Conservation (phyloP, 53 echinoderm and acorn worm genomes). For the Henricia sp. region DNA sequence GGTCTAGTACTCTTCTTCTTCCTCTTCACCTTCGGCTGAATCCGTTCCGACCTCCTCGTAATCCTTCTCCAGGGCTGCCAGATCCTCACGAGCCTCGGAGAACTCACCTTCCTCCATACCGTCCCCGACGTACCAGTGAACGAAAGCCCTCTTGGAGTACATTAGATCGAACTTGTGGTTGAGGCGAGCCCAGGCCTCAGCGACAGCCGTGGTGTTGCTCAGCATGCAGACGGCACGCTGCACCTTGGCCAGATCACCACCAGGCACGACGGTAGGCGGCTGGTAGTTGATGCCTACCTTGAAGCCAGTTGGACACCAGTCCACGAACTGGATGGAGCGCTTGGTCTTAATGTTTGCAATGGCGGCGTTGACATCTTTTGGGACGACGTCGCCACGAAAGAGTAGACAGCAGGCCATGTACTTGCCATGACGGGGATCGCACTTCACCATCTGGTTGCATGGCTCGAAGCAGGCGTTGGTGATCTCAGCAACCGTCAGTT, state of each 20-base stretch:
- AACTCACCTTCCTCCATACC: constrained; percentile 98
- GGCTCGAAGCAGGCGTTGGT: constrained; percentile 90
- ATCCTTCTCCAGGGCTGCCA: constrained; percentile 95
- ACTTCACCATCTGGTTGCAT: constrained; percentile 98
- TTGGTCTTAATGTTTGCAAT: constrained; percentile 79
- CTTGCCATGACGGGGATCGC: constrained; percentile 96
- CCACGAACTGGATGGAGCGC: constrained; percentile 89
- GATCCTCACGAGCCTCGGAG: constrained; percentile 93
- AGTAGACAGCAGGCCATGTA: constrained; percentile 95
- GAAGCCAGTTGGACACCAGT: constrained; percentile 99
- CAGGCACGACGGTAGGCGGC: constrained; percentile 87
- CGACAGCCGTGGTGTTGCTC: constrained; percentile 97
- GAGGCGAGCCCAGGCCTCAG: constrained; percentile 95
- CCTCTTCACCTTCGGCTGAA: too few species aligned
- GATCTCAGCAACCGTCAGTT: constrained; percentile 82
- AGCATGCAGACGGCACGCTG: constrained; percentile 97
- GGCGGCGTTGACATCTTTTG: constrained; percentile 90
- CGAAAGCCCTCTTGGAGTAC: constrained; percentile 98
- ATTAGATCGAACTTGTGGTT: constrained; percentile 98
- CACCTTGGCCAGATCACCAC: constrained; percentile 89
- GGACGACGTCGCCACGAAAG: constrained; percentile 94
- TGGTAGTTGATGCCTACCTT: constrained; percentile 94
- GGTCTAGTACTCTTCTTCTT: too few species aligned
- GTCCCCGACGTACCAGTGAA: constrained; percentile 96
- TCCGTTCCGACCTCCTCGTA: constrained; percentile 94